These are phyloP conservation scores for Mustelus asterias DNA, from an alignment of 2,113 vertebrate species.

Conservation along the genomic window DNA sequence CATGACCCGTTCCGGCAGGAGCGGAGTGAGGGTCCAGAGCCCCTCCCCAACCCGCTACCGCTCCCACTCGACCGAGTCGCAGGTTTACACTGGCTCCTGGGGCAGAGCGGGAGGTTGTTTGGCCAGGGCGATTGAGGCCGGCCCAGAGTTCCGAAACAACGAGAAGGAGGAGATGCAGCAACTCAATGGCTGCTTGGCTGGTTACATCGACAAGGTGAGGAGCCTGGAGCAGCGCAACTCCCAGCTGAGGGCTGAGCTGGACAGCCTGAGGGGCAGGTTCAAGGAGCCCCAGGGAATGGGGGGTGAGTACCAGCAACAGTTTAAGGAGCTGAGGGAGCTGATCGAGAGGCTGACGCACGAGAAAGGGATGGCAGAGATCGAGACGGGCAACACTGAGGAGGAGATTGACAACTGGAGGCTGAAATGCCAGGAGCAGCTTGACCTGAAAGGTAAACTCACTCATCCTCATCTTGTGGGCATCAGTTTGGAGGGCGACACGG, in stretches of 20 bases:
- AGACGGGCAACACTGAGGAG: slow-evolving; percentile 53
- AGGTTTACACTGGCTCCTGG: not conserved
- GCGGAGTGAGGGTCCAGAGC: slow-evolving; percentile 53
- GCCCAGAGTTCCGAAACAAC: slow-evolving; percentile 56
- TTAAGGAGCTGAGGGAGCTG: slow-evolving; percentile 59
- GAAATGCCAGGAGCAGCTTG: slow-evolving; percentile 64
- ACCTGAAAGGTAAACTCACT: slow-evolving; percentile 53
- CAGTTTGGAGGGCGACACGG: too few relatives aligned
- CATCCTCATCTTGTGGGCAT: not conserved
- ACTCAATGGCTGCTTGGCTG: slow-evolving; percentile 61
- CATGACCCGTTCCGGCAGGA: slow-evolving; percentile 54
- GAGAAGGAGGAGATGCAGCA: slow-evolving; percentile 70
- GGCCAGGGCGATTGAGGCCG: slow-evolving; percentile 46
- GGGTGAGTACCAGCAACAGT: slow-evolving; percentile 61
- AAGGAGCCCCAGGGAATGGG: slow-evolving; percentile 51
- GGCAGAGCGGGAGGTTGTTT: slow-evolving; percentile 49
- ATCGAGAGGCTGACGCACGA: slow-evolving; percentile 64
- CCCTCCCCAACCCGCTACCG: slow-evolving; percentile 51
- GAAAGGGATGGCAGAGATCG: slow-evolving; percentile 56
- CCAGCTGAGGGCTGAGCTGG: slow-evolving; percentile 47
- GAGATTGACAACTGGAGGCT: slow-evolving; percentile 58
- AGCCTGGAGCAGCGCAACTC: slow-evolving; percentile 58
- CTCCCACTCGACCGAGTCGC: slow-evolving; percentile 15
- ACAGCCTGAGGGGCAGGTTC: slow-evolving; percentile 49
- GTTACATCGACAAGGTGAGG: slow-evolving; percentile 68